Percentiles rank a stretch among this genome's conserved stretches.
Conservation (phyloP, 1,140 invertebrate genomes). For the Rhizoglyphus robini region DNA sequence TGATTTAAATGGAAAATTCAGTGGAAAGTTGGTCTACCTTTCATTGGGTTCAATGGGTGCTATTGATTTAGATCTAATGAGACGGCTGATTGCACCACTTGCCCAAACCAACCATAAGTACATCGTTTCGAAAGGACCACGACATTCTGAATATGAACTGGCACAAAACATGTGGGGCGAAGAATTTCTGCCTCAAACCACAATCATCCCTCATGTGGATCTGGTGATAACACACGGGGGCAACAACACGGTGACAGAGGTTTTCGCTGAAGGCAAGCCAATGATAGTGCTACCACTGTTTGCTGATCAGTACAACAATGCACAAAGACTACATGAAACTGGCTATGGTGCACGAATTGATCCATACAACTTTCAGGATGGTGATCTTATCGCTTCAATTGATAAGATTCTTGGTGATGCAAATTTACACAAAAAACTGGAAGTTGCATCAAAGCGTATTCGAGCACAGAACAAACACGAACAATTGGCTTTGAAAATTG, state of each 20-base stretch:
- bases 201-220: constrained; percentile 1
- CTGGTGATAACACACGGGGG: constrained; percentile 20
- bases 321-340: constrained; percentile 18
- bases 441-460: neutral
- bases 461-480: neutral
- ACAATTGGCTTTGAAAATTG: neutral
- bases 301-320: constrained; percentile 21
- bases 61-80: constrained; percentile 23
- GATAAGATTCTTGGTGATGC: constrained; percentile 7
- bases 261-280: constrained; percentile 3
- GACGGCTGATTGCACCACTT: neutral
- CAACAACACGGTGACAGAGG: constrained; percentile 17
- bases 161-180: constrained; percentile 23
- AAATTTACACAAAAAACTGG: neutral
- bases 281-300: constrained; percentile 19
- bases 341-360: constrained; percentile 4
- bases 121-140: constrained; percentile 16
- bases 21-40: constrained; percentile 20
- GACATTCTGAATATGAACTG: constrained; percentile 18
- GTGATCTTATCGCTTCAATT: neutral
- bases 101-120: neutral
- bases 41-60: constrained; percentile 25
- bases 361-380: neutral
- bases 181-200: constrained; percentile 6
- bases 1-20: neutral